phyloP scores from a whole-genome alignment of 2,888 invertebrate species.

The Chromoteleia sp. region DNA sequence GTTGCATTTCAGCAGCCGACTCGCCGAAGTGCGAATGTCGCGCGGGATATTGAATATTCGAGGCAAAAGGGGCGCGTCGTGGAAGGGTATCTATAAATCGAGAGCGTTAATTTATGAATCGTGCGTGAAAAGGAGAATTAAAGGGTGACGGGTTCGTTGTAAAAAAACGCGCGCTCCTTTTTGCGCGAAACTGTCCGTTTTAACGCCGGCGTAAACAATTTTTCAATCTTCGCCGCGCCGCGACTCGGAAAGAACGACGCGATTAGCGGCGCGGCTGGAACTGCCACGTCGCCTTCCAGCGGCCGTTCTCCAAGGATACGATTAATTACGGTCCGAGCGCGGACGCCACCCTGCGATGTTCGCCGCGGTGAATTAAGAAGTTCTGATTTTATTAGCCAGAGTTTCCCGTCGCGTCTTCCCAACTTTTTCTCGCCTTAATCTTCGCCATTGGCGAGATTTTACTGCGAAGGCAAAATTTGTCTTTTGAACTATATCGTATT shows the following conservation, averaged over 20 bases:
- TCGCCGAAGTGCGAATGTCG: constrained; percentile 46
- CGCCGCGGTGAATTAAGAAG: constrained; percentile 48
- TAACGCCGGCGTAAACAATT: constrained; percentile 1
- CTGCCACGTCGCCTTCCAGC: background rate
- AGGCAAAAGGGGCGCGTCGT: constrained; percentile 26
- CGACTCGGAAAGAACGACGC: constrained; percentile 7
- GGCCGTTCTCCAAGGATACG: constrained; percentile 40
- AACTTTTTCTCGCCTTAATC: constrained; percentile 65
- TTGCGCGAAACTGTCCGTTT: background rate
- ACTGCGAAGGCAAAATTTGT: constrained; percentile 54
- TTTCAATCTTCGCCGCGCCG: background rate
- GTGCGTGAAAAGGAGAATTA: background rate
- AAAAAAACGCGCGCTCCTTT: background rate
- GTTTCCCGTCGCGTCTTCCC: constrained; percentile 43
- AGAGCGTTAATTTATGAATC: constrained; percentile 14
- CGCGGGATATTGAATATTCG: constrained; percentile 50
- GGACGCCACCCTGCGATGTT: constrained; percentile 33
- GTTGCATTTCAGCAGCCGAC: constrained; percentile 40
- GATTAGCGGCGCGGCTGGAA: constrained; percentile 9
- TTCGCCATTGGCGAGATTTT: constrained; percentile 55
- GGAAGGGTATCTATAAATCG: constrained; percentile 52
- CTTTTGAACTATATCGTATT: constrained; percentile 55
- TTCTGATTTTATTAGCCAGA: constrained; percentile 62
- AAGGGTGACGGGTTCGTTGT: background rate
- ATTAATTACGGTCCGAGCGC: constrained; percentile 43